Base-by-base conservation (phyloP, 2,797 vertebrate species). In the Galago senegalensis region DNA sequence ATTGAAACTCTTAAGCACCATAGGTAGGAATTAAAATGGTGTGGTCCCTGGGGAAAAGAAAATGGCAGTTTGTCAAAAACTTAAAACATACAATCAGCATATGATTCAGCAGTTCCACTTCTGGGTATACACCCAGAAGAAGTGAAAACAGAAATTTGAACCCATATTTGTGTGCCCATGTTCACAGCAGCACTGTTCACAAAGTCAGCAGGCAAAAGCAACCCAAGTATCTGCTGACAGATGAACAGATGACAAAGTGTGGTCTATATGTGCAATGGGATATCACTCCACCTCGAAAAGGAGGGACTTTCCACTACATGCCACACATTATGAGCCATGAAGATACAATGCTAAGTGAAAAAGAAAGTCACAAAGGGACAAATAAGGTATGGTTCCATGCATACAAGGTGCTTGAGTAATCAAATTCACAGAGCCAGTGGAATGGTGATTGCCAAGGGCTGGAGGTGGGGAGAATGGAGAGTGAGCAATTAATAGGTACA, bases 241-340 rank as follows among this genome's bases (percentile, higher is more conserved):
- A 53, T 12, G 7, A 58, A 8, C 17, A 11, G 29, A 31, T 40
- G 72, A 73, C 25, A 18, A 84, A 21, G 46, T 13, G 3, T 10
- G 20, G 63, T 10, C 1, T n/a, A 8, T 12, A n/a, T 4, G 4
- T 9, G 14, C 5, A 1, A 6, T 7, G 25, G 27, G 17, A 25
- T 34, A n/a, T 18, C 16, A 86, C 7, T 40, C 82, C 67, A 16
- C 37, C 82, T 61, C 7, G 5, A 40, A 40, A 58, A 43, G 49
- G 58, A 34, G 23, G 20, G 58, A 27, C 34, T 34, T 5, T 27
- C 20, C 40, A 65, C 31, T 14, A 27, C 83, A 25, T 2, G 58
- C 14, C n/a, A 40, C 72, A 40, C 6, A 31, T 14, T 20, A 67
- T 40, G n/a, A 80, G 25, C 43, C 65, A 46, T 16, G 46, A 25